Base-by-base conservation (phyloP, 1,140 invertebrate genomes). In the Drosophila trapezifrons region DNA sequence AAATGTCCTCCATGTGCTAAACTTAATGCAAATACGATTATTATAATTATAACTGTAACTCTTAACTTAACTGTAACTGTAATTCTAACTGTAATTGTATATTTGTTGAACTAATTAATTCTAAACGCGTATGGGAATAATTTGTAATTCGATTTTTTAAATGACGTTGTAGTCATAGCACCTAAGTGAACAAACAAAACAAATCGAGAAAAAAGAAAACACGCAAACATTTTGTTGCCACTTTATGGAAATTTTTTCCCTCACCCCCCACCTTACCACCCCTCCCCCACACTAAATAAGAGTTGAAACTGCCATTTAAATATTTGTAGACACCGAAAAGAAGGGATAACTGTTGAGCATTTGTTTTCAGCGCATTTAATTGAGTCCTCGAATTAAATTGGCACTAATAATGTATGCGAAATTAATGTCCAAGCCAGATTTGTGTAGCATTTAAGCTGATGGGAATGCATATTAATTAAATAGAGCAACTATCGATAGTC, bases 1-100 rank as follows among this genome's bases (percentile, higher is more conserved):
- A 84, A 85, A 89, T 81, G 83, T 89, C 86, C 90, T 91, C 90
- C 90, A 91, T 91, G 90, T 91, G 90, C 90, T 91, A 91, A 91
- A 91, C 77, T 57, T 75, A 70, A 78, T 66, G 72, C 80, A 75
- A 64, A 74, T 73, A 73, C 54, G 54, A 76, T 52, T 76, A 76
- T 67, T 79, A 63, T 60, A 75, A 64, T 37, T 73, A 32, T 64
- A 57, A 46, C 40, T 64, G 51, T 72, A 59, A 74, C 58, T 69
- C 52, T 52, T 76, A 72, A 54, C 42, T 65, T 60, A 74, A 63
- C 37, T 71, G 56, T 77, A 72, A 63, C 37, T 71, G 51, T 77
- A 72, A 76, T 18, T 66, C 60, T 80, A 62, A 64, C 55, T 77
- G 74, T 76, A 75, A 76, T 56, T 73, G 77, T 77, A 67, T 78